A percentile compares a stretch with the other conserved stretches of the same genome.
Evolutionary conservation across 2,888 invertebrate genomes (phyloP).

Genomic region (Drosophila trichaetosa): DNA sequence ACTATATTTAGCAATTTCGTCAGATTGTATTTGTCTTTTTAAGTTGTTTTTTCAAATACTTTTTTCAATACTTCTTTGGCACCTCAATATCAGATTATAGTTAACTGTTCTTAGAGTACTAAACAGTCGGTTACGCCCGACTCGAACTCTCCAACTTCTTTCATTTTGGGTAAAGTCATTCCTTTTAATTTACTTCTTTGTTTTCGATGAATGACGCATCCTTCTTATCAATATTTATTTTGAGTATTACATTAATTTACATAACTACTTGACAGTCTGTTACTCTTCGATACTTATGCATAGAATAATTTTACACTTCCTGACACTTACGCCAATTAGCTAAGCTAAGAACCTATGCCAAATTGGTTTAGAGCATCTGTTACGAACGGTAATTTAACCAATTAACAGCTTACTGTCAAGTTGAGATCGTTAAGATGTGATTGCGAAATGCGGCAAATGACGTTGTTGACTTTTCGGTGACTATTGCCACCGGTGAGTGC

Average conservation of each 20-base stretch:
- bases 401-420: slow-evolving; percentile 40
- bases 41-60: neutral
- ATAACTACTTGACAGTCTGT: neutral
- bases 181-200: neutral
- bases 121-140: neutral
- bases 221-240: neutral
- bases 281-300: neutral
- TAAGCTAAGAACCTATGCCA: slow-evolving; percentile 18
- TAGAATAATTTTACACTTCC: neutral
- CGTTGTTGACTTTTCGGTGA: slow-evolving; percentile 18
- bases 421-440: slow-evolving; percentile 17
- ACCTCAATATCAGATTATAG: neutral
- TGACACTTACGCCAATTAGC: slow-evolving; percentile 21
- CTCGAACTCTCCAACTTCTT: neutral
- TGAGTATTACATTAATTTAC: neutral
- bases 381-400: slow-evolving; percentile 42
- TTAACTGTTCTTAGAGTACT: neutral
- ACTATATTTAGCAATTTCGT: slow-evolving; percentile 4
- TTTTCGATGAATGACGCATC: neutral
- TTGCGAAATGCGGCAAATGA: slow-evolving; percentile 42
- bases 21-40: neutral
- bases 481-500: slow-evolving; percentile 7
- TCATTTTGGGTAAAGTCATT: neutral
- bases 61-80: neutral
- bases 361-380: slow-evolving; percentile 23